Evolutionary conservation across 2,888 invertebrate species (phyloP).

Genomic region (Cyaniris semiargus): DNA sequence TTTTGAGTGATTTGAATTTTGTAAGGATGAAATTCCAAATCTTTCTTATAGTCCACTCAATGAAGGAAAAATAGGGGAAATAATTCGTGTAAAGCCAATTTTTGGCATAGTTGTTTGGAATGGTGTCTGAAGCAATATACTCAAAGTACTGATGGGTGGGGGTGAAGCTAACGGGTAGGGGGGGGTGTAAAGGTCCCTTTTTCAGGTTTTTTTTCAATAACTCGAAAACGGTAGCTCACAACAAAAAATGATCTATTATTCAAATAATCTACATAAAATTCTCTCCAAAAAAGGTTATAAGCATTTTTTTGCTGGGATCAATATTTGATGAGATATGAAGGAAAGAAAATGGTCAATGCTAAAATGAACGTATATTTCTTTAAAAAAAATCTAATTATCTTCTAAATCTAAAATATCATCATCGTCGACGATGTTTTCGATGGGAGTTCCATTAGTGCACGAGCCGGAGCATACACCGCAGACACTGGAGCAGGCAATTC

Average conservation of each 20-base stretch:
- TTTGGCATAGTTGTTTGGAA: no score
- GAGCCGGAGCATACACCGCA: constrained; percentile 26
- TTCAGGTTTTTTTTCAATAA: no score
- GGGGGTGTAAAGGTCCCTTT: no score
- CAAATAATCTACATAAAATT: no score
- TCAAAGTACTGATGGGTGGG: no score
- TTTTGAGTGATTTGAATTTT: not conserved
- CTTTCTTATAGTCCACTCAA: not conserved
- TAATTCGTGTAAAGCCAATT: no score
- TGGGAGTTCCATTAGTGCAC: constrained; percentile 35
- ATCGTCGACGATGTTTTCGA: constrained; percentile 35
- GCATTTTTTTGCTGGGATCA: not conserved
- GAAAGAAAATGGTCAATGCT: constrained; percentile 1
- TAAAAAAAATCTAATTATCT: constrained; percentile 33
- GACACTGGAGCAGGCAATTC: constrained; percentile 37
- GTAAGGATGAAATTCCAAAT: not conserved
- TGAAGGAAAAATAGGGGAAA: no score
- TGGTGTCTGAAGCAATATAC: no score
- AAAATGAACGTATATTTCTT: constrained; percentile 31
- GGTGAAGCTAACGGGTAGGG: no score
- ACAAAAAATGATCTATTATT: no score
- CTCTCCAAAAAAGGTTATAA: no score
- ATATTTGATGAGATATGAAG: not conserved
- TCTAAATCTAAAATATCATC: constrained; percentile 33
- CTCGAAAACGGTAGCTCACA: no score